Percentiles rank a stretch among this genome's conserved stretches.
These are phyloP conservation scores for Nicator chloris DNA, from an alignment of 2,113 vertebrate genomes.

Conservation along the genomic window DNA sequence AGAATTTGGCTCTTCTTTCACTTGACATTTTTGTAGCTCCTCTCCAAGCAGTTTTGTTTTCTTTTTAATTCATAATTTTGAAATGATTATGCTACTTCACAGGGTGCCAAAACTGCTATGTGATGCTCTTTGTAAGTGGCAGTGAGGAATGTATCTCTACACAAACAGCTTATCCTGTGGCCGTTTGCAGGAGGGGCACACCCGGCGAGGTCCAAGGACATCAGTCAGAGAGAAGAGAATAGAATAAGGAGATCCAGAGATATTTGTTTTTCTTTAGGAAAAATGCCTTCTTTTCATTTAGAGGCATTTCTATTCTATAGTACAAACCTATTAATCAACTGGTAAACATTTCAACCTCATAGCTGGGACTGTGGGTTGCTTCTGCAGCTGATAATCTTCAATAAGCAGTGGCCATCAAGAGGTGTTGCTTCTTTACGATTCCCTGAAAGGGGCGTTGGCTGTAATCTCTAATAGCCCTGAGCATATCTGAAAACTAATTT, in stretches of 20 bases:
- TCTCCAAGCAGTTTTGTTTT: background rate
- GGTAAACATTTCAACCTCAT: background rate
- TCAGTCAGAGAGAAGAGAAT: background rate
- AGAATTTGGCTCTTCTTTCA: background rate
- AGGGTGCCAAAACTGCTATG: background rate
- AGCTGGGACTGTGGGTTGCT: background rate
- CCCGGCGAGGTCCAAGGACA: background rate
- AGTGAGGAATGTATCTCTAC: background rate
- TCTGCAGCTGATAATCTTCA: background rate
- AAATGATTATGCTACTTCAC: background rate
- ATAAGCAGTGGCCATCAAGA: background rate
- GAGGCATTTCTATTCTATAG: background rate
- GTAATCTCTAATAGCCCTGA: background rate
- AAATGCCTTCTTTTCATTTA: background rate
- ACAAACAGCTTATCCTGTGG: background rate
- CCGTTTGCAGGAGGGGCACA: background rate
- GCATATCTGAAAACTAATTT: background rate
- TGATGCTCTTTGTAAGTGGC: background rate
- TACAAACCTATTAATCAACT: background rate
- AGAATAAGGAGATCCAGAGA: background rate
- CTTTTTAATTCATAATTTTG: background rate
- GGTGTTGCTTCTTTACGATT: background rate
- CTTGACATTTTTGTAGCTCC: background rate
- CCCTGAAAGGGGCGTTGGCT: background rate
- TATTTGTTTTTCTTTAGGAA: background rate